These are phyloP conservation scores for Smittia aterrima DNA, from an alignment of 2,888 invertebrate genomes.

Conservation along the genomic window DNA sequence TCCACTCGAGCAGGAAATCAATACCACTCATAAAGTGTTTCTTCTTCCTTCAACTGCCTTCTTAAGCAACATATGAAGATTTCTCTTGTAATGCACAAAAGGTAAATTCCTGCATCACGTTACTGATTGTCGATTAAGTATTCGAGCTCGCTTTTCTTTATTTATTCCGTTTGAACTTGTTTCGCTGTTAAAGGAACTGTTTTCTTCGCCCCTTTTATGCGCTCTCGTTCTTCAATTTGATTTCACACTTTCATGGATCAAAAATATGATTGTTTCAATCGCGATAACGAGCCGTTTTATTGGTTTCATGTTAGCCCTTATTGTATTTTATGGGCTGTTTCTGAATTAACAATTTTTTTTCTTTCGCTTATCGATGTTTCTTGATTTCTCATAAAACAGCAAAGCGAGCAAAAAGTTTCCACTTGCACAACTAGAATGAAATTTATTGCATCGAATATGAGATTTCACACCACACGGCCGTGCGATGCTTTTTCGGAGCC, in stretches of 20 bases:
- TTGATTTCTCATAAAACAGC: slow-evolving; percentile 12
- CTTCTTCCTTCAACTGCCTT: background rate
- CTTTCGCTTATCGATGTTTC: background rate
- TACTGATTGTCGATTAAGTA: background rate
- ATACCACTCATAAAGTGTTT: slow-evolving; percentile 7
- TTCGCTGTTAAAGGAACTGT: background rate
- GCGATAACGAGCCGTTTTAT: slow-evolving; percentile 31
- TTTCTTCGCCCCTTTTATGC: background rate
- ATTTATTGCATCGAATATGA: slow-evolving; percentile 40
- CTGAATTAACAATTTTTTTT: slow-evolving; percentile 34
- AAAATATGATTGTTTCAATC: slow-evolving; percentile 35
- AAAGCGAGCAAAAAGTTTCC: background rate
- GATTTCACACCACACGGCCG: slow-evolving; percentile 34
- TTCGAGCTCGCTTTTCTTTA: background rate
- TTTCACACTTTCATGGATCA: slow-evolving; percentile 41
- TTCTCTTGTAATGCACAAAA: background rate
- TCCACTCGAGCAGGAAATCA: background rate
- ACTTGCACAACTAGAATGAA: slow-evolving; percentile 36
- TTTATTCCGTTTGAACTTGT: slow-evolving; percentile 17
- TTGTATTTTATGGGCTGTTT: slow-evolving; percentile 31
- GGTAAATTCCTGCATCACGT: slow-evolving; percentile 24
- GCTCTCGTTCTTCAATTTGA: slow-evolving; percentile 20
- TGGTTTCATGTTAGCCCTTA: slow-evolving; percentile 35
- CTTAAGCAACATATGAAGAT: background rate
- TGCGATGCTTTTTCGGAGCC: background rate